phyloP scores from a whole-genome alignment of 2,888 invertebrate species.

The Hylaea fasciaria region DNA sequence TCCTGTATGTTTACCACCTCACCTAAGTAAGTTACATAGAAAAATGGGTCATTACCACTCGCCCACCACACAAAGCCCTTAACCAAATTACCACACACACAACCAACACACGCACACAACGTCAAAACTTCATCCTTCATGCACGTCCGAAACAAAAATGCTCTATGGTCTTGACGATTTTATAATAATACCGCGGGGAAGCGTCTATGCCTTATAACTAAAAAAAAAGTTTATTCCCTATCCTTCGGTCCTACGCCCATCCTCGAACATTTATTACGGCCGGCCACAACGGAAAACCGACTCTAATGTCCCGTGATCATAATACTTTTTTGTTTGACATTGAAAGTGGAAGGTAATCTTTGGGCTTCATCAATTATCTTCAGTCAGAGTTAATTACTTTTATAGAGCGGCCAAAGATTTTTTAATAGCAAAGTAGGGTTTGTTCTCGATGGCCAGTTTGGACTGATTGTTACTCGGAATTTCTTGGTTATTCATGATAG shows the following conservation, averaged over 20 bases:
- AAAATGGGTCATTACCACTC: conserved; percentile 39
- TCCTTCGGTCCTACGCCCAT: conserved; percentile 72
- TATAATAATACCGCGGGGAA: conserved; percentile 78
- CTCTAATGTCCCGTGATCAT: conserved; percentile 37
- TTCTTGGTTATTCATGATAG: conserved; percentile 40
- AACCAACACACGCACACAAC: conserved; percentile 48
- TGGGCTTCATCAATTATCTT: conserved; percentile 84
- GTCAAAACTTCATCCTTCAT: conserved; percentile 77
- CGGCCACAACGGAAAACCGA: conserved; percentile 35
- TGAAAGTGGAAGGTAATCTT: conserved; percentile 72
- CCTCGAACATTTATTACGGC: conserved; percentile 69
- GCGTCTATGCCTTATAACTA: conserved; percentile 55
- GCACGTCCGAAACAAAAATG: conserved; percentile 67
- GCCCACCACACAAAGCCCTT: conserved; percentile 29
- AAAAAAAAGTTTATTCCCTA: conserved; percentile 71
- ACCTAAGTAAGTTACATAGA: conserved; percentile 28
- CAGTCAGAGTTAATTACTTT: conserved; percentile 83
- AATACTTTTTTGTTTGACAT: conserved; percentile 42
- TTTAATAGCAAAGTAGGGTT: conserved; percentile 51
- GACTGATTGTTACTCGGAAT: conserved; percentile 62
- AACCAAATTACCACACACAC: conserved; percentile 33
- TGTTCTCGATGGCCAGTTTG: conserved; percentile 46
- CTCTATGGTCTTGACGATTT: conserved; percentile 75
- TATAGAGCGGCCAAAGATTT: conserved; percentile 74
- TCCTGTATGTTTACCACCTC: not conserved